These are phyloP conservation scores for Thunnus maccoyii DNA, from an alignment of 2,113 vertebrate species.

Conservation along the genomic window DNA sequence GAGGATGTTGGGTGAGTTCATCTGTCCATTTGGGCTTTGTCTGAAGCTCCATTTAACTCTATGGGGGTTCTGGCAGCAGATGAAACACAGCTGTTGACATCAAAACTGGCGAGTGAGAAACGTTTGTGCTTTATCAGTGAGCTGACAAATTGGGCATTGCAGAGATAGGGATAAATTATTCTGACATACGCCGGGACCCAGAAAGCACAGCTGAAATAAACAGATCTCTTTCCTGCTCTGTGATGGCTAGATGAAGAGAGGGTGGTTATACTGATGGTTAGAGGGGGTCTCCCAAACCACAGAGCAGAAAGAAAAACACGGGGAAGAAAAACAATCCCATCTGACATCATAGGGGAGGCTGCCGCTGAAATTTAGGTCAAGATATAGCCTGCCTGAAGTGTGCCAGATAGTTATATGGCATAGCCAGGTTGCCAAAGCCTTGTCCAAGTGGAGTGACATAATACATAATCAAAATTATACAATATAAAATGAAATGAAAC, in stretches of 20 bases:
- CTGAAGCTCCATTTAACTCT: constrained; percentile 43
- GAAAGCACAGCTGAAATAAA: constrained; percentile 69
- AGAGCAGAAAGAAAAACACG: constrained; percentile 79
- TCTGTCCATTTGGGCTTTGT: constrained; percentile 45
- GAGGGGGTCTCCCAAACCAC: constrained; percentile 74
- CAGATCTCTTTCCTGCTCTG: constrained; percentile 69
- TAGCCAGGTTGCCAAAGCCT: constrained; percentile 16
- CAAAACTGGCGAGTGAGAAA: constrained; percentile 67
- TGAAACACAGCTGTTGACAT: constrained; percentile 73
- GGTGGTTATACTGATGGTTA: constrained; percentile 65
- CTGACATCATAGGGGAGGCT: constrained; percentile 75
- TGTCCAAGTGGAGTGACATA: constrained; percentile 27
- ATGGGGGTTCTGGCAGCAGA: constrained; percentile 60
- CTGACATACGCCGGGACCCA: constrained; percentile 44
- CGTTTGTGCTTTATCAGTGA: constrained; percentile 72
- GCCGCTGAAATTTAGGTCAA: constrained; percentile 70
- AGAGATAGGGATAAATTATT: constrained; percentile 72
- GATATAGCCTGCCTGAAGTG: constrained; percentile 50
- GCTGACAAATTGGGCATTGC: constrained; percentile 78
- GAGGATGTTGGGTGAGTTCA: constrained; percentile 16
- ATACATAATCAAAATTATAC: constrained; percentile 27
- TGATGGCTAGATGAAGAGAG: constrained; percentile 66
- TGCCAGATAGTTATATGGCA: constrained; percentile 43
- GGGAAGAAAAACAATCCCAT: constrained; percentile 75
- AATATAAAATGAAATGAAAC: constrained; percentile 27